phyloP scores from a whole-genome alignment of 2,888 invertebrate species.

The Nemotelus nigrinus region DNA sequence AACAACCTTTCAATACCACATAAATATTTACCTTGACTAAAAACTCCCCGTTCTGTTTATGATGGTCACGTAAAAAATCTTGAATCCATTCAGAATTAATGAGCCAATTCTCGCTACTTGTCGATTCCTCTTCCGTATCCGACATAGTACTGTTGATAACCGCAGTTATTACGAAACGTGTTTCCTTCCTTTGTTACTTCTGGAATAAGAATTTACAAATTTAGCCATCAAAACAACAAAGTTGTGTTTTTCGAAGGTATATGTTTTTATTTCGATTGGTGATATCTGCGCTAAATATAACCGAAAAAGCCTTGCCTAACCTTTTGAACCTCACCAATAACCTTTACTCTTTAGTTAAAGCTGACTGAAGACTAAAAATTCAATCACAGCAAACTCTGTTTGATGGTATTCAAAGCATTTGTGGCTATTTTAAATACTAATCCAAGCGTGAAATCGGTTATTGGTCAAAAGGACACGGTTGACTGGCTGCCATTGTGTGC shows the following conservation, averaged over 20 bases:
- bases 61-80: conserved; percentile 54
- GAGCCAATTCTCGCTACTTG: conserved; percentile 55
- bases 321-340: too few relatives aligned
- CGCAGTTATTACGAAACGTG: not conserved
- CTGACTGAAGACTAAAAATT: too few relatives aligned
- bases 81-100: conserved; percentile 56
- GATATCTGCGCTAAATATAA: too few relatives aligned
- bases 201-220: too few relatives aligned
- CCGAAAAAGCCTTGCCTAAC: too few relatives aligned
- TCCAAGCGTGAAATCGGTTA: conserved; percentile 41
- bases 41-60: conserved; percentile 54
- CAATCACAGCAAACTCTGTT: too few relatives aligned
- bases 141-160: conserved; percentile 52
- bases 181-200: too few relatives aligned
- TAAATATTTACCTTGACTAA: conserved; percentile 52
- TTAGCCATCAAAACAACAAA: too few relatives aligned
- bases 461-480: conserved; percentile 46
- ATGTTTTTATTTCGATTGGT: too few relatives aligned
- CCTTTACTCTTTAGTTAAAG: too few relatives aligned
- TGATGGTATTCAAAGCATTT: conserved; percentile 10
- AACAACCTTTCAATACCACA: not conserved
- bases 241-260: too few relatives aligned
- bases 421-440: conserved; percentile 45
- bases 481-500: conserved; percentile 13
- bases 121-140: conserved; percentile 56